Evolutionary conservation across 2,888 invertebrate species (phyloP).

Genomic region (Melanotus villosus): DNA sequence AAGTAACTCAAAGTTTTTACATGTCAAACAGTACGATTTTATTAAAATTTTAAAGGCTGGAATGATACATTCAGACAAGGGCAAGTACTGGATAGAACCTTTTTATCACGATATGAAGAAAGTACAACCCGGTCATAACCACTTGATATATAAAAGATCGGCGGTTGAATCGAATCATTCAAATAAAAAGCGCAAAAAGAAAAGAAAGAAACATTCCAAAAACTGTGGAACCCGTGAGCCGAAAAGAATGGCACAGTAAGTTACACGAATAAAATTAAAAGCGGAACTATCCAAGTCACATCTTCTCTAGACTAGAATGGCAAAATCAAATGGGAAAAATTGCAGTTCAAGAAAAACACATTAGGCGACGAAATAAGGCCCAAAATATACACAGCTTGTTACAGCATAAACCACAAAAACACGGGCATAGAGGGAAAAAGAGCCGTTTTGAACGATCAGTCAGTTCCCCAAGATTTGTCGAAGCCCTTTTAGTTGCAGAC

Average conservation of each 20-base stretch:
- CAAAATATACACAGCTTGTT: slow-evolving; percentile 63
- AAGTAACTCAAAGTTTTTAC: slow-evolving; percentile 66
- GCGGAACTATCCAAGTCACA: background rate
- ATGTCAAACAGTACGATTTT: background rate
- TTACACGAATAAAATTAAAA: background rate
- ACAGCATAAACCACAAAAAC: slow-evolving; percentile 65
- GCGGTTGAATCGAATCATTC: slow-evolving; percentile 69
- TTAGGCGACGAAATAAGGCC: slow-evolving; percentile 58
- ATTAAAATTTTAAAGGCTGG: slow-evolving; percentile 72
- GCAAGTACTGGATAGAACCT: slow-evolving; percentile 82
- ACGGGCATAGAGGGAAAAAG: slow-evolving; percentile 59
- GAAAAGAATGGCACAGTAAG: slow-evolving; percentile 68
- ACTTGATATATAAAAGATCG: slow-evolving; percentile 79
- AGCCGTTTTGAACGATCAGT: slow-evolving; percentile 73
- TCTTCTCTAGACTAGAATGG: slow-evolving; percentile 72
- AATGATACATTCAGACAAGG: slow-evolving; percentile 76
- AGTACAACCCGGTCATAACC: slow-evolving; percentile 72
- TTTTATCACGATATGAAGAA: slow-evolving; percentile 70
- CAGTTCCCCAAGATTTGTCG: slow-evolving; percentile 84
- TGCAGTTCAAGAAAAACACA: slow-evolving; percentile 68
- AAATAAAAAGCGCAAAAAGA: slow-evolving; percentile 69
- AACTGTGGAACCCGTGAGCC: slow-evolving; percentile 74
- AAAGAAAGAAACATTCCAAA: slow-evolving; percentile 69
- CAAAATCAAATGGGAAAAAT: slow-evolving; percentile 70
- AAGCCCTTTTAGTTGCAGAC: slow-evolving; percentile 90